Evolutionary conservation across 2,888 invertebrate species (phyloP).

Genomic region (Diarsia rubi): DNA sequence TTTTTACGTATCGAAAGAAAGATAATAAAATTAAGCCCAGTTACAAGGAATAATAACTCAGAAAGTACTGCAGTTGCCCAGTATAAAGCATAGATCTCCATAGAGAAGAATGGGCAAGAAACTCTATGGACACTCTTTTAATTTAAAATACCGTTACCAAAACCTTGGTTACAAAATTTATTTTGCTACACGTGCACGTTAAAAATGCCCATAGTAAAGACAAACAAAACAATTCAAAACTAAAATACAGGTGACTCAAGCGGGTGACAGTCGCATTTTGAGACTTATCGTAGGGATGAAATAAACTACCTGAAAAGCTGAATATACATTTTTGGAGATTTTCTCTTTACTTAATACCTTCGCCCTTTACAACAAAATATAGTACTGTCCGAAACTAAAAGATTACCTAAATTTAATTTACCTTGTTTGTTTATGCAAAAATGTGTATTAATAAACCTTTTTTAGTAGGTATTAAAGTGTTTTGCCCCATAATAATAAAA

Average conservation of each 20-base stretch:
- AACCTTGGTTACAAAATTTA: too few species aligned
- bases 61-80: too few species aligned
- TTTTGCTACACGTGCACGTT: not conserved
- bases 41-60: too few species aligned
- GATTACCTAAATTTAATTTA: not conserved
- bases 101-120: too few species aligned
- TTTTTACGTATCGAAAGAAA: too few species aligned
- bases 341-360: conserved; percentile 4
- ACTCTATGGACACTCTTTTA: too few species aligned
- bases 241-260: not conserved
- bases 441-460: conserved; percentile 1
- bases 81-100: too few species aligned
- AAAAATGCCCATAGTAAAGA: not conserved
- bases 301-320: conserved; percentile 15
- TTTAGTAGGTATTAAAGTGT: not conserved
- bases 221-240: not conserved
- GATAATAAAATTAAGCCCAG: too few species aligned
- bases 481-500: not conserved
- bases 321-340: conserved; percentile 7
- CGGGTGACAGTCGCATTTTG: not conserved
- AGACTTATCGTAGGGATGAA: conserved; percentile 8
- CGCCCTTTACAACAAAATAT: not conserved
- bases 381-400: not conserved
- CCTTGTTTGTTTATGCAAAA: not conserved
- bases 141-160: too few species aligned